Base-by-base conservation (phyloP, 2,113 vertebrate species). In the Setophaga kirtlandii region DNA sequence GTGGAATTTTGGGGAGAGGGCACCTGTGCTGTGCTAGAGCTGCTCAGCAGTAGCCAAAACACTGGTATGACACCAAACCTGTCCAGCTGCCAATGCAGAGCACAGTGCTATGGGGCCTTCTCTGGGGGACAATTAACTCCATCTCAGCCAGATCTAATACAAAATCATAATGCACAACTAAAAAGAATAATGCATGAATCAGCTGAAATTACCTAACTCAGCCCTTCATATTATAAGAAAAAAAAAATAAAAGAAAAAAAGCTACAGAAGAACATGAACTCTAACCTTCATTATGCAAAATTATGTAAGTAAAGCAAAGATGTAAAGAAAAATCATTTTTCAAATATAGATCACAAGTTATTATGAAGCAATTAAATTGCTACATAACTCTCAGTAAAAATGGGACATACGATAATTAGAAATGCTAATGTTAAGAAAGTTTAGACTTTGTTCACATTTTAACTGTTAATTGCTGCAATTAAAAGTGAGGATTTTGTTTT, bases 301-400 rank as follows among this genome's bases (percentile, higher is more conserved):
- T 33, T 83, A 93, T 96, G 67, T 68, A 96, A 95, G 96, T 96
- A 44, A 88, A 87, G 21, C 33, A 93, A 95, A 93, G 67, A 62
- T 80, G 53, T 73, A 91, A 84, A 91, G 74, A 65, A 85, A 94
- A 94, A 47, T 67, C 50, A 92, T 94, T 94, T 71, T 93, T 19
- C 77, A 97, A 97, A 94, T 91, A 89, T 8, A 95, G 64, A 80
- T 94, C 39, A 69, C 33, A 94, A 85, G 37, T 95, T 96, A 90
- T 94, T 96, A 96, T 41, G 87, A 92, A 89, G 91, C 83, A 96
- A 92, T 94, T 95, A 91, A 96, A 81, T 95, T 90, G 31, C 67
- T 91, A 87, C 83, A 86, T 81, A 93, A 87, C 73, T 39, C 37
- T 93, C 47, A 89, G 74, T 86, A 94, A 85, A 97, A 97, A 94